Evolutionary conservation across 2,797 vertebrate genomes (phyloP), one percentile per base, ranked within the genome.

Genomic region (Falco naumanni): DNA sequence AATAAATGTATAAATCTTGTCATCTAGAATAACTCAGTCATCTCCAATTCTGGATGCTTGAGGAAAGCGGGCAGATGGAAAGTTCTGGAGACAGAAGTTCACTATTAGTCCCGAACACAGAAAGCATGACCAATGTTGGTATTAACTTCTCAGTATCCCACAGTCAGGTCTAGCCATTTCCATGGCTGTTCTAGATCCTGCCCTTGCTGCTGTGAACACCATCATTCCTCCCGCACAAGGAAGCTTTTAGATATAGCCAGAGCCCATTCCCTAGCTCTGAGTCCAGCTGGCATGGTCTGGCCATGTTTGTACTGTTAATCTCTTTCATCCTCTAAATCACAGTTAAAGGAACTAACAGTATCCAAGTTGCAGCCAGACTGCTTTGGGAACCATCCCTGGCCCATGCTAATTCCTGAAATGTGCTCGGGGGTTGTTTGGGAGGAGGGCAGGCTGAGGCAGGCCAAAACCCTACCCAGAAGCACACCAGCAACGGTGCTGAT

Each of bases 381-480:
- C 59, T 90, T 84, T 84, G 88, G 80, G 86, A 97, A 92, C 50
- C 54, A 63, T 26, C 34, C 41, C 56, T 43, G 48, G 60, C 60
- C 89, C 61, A 33, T 77, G 84, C 18, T 87, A 85, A 56, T 80
- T 87, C 87, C 68, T 85, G 76, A 33, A 91, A 82, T 29, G 5
- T 64, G 75, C 68, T 83, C 34, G 12, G 84, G 88, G 89, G 76
- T 31, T 88, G 56, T 89, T 64, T 89, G 79, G 79, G 76, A 92
- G 87, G 87, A 86, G 57, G 85, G 78, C 96, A 96, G 76, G 96
- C 72, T 90, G 61, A 45, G 84, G 94, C 96, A 97, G 61, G 94
- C 72, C 2, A 19, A 86, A 91, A 68, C 70, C 65, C 1, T 88
- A 43, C 57, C 89, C 89, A 91, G 82, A 17, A 93, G 85, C 76